Evolutionary conservation across 2,888 invertebrate species (phyloP).

Genomic region (Acleris cristana): DNA sequence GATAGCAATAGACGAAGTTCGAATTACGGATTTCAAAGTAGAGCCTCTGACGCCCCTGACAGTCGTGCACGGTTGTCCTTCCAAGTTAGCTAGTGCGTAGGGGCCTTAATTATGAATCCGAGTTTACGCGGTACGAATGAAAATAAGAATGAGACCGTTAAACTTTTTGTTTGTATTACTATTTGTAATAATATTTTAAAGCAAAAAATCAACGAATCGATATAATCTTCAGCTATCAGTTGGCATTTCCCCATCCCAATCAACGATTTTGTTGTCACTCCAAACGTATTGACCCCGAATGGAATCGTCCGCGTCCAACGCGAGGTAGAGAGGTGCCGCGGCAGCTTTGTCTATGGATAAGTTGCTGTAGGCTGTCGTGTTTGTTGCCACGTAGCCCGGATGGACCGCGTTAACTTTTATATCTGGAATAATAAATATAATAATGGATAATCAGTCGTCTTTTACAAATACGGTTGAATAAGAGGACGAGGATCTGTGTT

Average conservation of each 20-base stretch:
- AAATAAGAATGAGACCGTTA: too few species aligned
- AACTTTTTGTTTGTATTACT: too few species aligned
- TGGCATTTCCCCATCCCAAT: conserved; percentile 73
- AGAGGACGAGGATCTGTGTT: too few species aligned
- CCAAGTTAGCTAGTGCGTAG: too few species aligned
- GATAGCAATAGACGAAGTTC: too few species aligned
- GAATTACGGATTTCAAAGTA: too few species aligned
- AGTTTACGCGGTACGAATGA: too few species aligned
- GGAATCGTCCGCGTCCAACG: conserved; percentile 77
- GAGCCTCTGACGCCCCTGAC: too few species aligned
- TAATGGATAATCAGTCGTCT: neutral
- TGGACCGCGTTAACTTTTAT: conserved; percentile 88
- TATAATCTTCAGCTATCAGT: conserved; percentile 29
- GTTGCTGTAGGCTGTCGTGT: conserved; percentile 89
- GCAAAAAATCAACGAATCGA: neutral
- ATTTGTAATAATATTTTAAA: too few species aligned
- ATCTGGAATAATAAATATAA: conserved; percentile 75
- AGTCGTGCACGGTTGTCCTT: too few species aligned
- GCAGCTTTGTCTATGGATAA: conserved; percentile 85
- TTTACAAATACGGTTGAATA: neutral
- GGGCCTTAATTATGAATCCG: too few species aligned
- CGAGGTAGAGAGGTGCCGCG: conserved; percentile 81
- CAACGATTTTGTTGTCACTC: conserved; percentile 81
- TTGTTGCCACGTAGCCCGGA: conserved; percentile 91
- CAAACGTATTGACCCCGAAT: conserved; percentile 87